These are phyloP conservation scores for Sapajus apella DNA, from an alignment of 2,113 vertebrate species.

Conservation along the genomic window DNA sequence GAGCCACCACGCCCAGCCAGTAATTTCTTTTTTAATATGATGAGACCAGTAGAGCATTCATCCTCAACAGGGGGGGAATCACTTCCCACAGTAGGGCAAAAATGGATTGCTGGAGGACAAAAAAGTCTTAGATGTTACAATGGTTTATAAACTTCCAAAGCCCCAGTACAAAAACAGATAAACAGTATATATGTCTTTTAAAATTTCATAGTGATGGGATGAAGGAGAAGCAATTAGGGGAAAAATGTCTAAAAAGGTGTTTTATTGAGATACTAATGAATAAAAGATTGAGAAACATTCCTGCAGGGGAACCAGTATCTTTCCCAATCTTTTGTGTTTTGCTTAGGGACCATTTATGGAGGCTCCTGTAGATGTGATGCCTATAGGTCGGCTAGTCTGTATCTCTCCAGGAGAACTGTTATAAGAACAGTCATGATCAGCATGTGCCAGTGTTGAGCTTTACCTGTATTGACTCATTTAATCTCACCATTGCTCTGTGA, in stretches of 20 bases:
- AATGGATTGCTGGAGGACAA: neutral
- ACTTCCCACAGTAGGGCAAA: neutral
- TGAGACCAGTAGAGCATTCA: no score
- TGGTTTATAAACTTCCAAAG: neutral
- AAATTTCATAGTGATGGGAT: neutral
- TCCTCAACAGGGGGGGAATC: neutral
- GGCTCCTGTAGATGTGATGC: neutral
- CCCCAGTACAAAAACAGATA: neutral
- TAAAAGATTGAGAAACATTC: neutral
- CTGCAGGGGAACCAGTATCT: neutral
- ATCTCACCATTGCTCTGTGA: neutral
- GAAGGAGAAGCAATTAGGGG: neutral
- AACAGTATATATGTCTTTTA: neutral
- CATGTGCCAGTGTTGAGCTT: neutral
- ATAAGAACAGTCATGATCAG: no score
- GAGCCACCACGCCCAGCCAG: no score
- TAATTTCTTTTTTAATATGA: neutral
- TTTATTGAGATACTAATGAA: neutral
- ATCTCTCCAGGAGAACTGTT: neutral
- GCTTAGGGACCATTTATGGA: neutral
- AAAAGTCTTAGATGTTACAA: neutral
- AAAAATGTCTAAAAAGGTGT: neutral
- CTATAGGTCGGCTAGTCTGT: neutral
- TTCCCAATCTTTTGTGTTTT: neutral
- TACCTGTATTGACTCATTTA: neutral